Percentiles rank a stretch among this genome's conserved stretches.
Evolutionary conservation across 2,113 vertebrate species (phyloP).

Genomic region (Gallinago media): DNA sequence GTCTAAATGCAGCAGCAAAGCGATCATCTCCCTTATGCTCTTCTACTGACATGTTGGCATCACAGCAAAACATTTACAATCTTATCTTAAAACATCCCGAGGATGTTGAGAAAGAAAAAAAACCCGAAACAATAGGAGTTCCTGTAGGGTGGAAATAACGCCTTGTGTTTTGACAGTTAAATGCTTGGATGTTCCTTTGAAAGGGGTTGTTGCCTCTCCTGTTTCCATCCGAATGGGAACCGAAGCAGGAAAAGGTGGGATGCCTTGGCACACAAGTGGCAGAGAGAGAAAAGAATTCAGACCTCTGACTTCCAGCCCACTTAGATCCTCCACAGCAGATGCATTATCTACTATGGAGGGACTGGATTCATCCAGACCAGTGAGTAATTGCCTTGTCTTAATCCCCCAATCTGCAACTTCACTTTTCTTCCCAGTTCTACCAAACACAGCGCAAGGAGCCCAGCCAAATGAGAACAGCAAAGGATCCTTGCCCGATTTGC

Average conservation of each 20-base stretch:
- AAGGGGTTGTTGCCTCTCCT: not conserved
- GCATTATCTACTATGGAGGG: not conserved
- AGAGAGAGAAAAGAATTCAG: not conserved
- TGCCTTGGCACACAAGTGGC: not conserved
- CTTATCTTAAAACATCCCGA: not conserved
- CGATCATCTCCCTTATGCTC: not conserved
- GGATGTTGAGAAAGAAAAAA: not conserved
- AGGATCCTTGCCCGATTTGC: constrained; percentile 15
- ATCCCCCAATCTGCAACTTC: not conserved
- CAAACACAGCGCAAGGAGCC: not conserved
- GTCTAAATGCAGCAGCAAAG: not conserved
- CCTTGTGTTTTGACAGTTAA: not conserved
- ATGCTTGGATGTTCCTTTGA: not conserved
- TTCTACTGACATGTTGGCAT: not conserved
- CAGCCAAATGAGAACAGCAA: not conserved
- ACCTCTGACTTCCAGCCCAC: not conserved
- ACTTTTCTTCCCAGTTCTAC: not conserved
- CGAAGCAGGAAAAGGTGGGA: not conserved
- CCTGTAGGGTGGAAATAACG: not conserved
- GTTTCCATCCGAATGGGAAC: not conserved
- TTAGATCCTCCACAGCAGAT: not conserved
- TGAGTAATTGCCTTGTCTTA: not conserved
- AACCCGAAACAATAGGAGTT: not conserved
- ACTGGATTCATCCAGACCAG: not conserved
- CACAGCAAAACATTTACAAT: not conserved